Conservation (phyloP, 2,888 invertebrate genomes). For the Drosophila stalkeri region DNA sequence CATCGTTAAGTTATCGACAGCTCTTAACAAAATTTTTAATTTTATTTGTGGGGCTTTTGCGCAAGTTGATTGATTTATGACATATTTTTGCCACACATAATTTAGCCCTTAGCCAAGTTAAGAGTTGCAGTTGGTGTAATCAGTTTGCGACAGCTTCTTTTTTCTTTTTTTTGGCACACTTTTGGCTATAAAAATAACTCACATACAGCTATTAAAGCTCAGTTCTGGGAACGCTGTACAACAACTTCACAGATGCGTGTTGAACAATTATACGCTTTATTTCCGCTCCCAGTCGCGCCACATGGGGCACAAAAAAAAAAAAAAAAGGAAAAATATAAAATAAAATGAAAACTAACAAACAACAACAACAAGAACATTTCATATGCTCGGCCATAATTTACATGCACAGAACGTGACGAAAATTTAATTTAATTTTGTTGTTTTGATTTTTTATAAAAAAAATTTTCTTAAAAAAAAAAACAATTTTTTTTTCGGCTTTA, state of each 20-base stretch:
- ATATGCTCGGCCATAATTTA: slow-evolving; percentile 58
- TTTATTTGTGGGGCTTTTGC: slow-evolving; percentile 12
- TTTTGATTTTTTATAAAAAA: slow-evolving; percentile 3
- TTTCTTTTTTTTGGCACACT: slow-evolving; percentile 42
- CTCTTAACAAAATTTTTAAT: slow-evolving; percentile 6
- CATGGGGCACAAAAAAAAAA: slow-evolving; percentile 41
- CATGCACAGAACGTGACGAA: slow-evolving; percentile 69
- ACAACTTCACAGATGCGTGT: slow-evolving; percentile 50
- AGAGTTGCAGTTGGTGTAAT: slow-evolving; percentile 11
- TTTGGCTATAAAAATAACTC: slow-evolving; percentile 39
- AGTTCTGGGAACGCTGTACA: slow-evolving; percentile 29
- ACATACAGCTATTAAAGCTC: slow-evolving; percentile 21
- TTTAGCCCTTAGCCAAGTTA: slow-evolving; percentile 10
- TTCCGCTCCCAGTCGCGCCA: slow-evolving; percentile 61
- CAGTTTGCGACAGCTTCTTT: slow-evolving; percentile 4
- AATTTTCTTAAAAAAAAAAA: slow-evolving; percentile 14
- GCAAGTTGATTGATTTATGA: slow-evolving; percentile 46
- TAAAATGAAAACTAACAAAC: slow-evolving; percentile 1
- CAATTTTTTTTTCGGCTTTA: slow-evolving; percentile 19
- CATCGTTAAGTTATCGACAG: slow-evolving; percentile 36
- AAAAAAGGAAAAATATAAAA: background rate
- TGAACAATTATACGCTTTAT: slow-evolving; percentile 65
- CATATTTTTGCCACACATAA: slow-evolving; percentile 21
- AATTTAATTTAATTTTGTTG: slow-evolving; percentile 60
- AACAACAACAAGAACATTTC: slow-evolving; percentile 25